Percentiles rank a stretch among this genome's conserved stretches.
phyloP scores from a whole-genome alignment of 1,140 invertebrate species.

The Metopolophium dirhodum region DNA sequence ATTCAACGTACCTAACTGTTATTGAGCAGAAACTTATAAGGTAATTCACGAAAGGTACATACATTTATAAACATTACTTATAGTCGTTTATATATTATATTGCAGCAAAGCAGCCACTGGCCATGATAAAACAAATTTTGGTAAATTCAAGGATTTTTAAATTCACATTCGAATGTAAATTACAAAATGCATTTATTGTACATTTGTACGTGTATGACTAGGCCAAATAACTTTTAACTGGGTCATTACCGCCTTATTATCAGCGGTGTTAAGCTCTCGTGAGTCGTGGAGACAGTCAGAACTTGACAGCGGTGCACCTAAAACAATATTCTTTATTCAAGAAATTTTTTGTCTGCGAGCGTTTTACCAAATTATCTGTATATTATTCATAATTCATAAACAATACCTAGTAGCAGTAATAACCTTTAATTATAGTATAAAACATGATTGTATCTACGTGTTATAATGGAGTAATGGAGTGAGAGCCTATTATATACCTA shows the following conservation, averaged over 20 bases:
- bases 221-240: constrained; percentile 18
- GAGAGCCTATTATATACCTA: not conserved
- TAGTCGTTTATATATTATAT: not conserved
- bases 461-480: not conserved
- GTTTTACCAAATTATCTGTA: not conserved
- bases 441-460: not conserved
- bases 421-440: too few relatives aligned
- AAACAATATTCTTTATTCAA: not conserved
- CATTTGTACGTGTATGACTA: not conserved
- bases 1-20: not conserved
- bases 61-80: not conserved
- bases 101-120: not conserved
- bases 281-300: not conserved
- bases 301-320: not conserved
- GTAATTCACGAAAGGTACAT: not conserved
- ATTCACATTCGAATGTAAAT: constrained; percentile 24
- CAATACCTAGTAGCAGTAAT: not conserved
- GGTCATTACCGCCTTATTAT: constrained; percentile 11
- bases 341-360: not conserved
- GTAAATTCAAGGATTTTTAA: constrained; percentile 45
- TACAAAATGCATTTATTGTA: constrained; percentile 22
- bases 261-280: not conserved
- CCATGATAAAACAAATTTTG: constrained; percentile 28
- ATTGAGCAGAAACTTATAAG: constrained; percentile 12
- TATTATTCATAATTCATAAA: not conserved